phyloP scores from a whole-genome alignment of 2,113 vertebrate genomes.

The Castor canadensis region DNA sequence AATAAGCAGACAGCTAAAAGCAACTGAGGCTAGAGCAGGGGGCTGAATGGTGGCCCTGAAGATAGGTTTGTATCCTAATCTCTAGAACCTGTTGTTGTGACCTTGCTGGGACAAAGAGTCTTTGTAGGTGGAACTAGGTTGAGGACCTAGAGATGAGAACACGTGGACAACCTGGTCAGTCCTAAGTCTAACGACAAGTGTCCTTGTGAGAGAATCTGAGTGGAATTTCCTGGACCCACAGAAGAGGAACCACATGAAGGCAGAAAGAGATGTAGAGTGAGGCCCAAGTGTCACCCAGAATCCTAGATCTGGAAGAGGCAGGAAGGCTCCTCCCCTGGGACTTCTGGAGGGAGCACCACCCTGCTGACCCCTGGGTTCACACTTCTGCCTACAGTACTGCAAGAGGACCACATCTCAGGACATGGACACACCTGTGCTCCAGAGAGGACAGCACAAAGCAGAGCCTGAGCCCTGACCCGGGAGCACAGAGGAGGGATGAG shows the following conservation, averaged over 20 bases:
- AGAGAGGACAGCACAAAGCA: neutral
- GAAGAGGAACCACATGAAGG: neutral
- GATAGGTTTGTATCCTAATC: neutral
- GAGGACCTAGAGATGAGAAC: neutral
- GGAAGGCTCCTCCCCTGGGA: neutral
- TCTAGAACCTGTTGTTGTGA: neutral
- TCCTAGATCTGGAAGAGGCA: neutral
- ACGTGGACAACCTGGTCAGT: neutral
- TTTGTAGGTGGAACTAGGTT: neutral
- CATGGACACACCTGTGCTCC: neutral
- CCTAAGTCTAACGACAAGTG: neutral
- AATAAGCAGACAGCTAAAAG: neutral
- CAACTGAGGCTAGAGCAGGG: fast-evolving
- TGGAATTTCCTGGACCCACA: too few relatives aligned
- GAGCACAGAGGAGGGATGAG: neutral
- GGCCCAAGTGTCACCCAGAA: neutral
- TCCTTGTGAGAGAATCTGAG: neutral
- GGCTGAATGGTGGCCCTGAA: neutral
- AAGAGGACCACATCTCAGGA: too few relatives aligned
- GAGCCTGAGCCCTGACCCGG: neutral
- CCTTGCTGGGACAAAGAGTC: neutral
- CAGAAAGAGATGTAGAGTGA: neutral
- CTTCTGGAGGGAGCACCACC: neutral
- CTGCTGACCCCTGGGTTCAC: neutral
- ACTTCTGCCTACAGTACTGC: too few relatives aligned